Evolutionary conservation across 2,797 vertebrate genomes (phyloP), one percentile per base, ranked within the genome.

Genomic region (Anabas testudineus): DNA sequence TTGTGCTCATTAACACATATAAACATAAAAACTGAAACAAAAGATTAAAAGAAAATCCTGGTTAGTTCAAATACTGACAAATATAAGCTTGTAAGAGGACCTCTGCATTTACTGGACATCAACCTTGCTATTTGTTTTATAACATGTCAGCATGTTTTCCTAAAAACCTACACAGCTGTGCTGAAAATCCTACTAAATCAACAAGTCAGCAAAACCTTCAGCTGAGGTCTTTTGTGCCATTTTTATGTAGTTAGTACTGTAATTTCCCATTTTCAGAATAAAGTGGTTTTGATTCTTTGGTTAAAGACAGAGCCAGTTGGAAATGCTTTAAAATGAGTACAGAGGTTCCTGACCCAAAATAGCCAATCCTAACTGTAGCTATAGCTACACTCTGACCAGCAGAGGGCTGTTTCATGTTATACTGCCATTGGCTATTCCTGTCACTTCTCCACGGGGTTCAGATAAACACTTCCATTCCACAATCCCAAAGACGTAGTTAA

Each of bases 401-500:
- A 88, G 83, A 85, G 83, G 77, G 85, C 88, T 88, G 87, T 87
- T 92, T 93, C 85, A 88, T 87, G 90, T 91, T 84, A 78, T 74
- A 62, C 71, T 86, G 81, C 81, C 76, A 46, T 51, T 30, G 80
- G 86, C 79, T 93, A 91, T 93, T 93, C 87, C 87, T 91, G 90
- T 90, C 81, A 71, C 75, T 78, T 80, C 76, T 84, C 85, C 74
- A 52, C 79, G 54, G 71, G 82, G 59, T 69, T 88, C 81, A 84
- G 88, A 92, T 92, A 91, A 94, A 93, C 88, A 88, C 91, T 88
- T 92, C 87, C 88, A 86, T 88, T 90, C 87, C 84, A 81, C 85
- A 89, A 83, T 87, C 83, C 86, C 82, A 85, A 86, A 89, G 87
- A 91, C 86, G 85, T 86, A 89, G 78, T 92, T 93, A 89, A 69